phyloP scores from a whole-genome alignment of 2,888 invertebrate species.

The Drosophila nigricruria region DNA sequence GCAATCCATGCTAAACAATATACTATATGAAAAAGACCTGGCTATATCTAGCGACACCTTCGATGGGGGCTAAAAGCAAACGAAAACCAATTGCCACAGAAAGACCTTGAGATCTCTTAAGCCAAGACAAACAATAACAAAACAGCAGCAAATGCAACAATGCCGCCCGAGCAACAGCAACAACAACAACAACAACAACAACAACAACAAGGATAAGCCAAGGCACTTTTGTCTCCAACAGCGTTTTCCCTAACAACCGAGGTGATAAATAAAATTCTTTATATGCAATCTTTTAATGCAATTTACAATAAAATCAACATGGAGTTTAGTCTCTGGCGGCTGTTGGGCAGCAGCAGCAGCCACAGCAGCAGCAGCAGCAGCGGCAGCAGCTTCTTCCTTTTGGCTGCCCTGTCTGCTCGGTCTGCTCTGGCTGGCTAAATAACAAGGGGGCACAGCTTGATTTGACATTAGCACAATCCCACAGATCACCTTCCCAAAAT shows the following conservation, averaged over 20 bases:
- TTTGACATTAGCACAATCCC: slow-evolving; percentile 84
- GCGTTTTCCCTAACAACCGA: slow-evolving; percentile 81
- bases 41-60: slow-evolving; percentile 54
- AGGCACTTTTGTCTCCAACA: slow-evolving; percentile 81
- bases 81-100: slow-evolving; percentile 51
- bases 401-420: slow-evolving; percentile 29
- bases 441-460: slow-evolving; percentile 84
- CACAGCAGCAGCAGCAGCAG: slow-evolving; percentile 22
- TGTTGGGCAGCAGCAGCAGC: slow-evolving; percentile 19
- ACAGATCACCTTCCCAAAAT: slow-evolving; percentile 82
- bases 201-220: slow-evolving; percentile 44
- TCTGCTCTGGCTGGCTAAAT: slow-evolving; percentile 63
- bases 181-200: slow-evolving; percentile 36
- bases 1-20: slow-evolving; percentile 26
- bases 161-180: slow-evolving; percentile 25
- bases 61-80: slow-evolving; percentile 41
- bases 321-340: slow-evolving; percentile 72
- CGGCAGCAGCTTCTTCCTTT: slow-evolving; percentile 37
- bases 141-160: slow-evolving; percentile 44
- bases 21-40: slow-evolving; percentile 5
- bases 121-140: slow-evolving; percentile 64
- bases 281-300: slow-evolving; percentile 83
- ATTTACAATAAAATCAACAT: slow-evolving; percentile 83
- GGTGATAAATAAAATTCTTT: slow-evolving; percentile 84
- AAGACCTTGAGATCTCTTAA: slow-evolving; percentile 74